These are phyloP conservation scores for Leucoma salicis DNA, from an alignment of 2,888 invertebrate genomes.

Conservation along the genomic window DNA sequence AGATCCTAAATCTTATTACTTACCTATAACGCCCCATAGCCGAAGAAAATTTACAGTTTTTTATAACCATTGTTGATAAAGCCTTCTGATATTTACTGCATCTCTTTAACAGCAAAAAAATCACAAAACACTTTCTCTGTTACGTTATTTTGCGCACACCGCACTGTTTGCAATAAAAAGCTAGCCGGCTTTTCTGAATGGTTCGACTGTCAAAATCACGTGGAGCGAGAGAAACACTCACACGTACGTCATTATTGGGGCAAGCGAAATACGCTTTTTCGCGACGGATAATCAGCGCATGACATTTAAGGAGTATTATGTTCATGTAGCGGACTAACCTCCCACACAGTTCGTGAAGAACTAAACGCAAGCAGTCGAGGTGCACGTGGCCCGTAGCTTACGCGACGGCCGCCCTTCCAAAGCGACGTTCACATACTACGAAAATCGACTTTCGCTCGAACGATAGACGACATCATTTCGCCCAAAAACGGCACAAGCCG, in stretches of 20 bases:
- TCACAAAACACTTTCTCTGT: conserved; percentile 59
- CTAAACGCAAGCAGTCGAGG: conserved; percentile 77
- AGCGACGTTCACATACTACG: conserved; percentile 59
- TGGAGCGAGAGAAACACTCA: conserved; percentile 55
- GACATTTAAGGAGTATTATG: conserved; percentile 69
- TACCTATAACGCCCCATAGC: conserved; percentile 68
- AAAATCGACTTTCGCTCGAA: conserved; percentile 71
- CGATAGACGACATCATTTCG: conserved; percentile 63
- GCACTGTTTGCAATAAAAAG: conserved; percentile 46
- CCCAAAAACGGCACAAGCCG: conserved; percentile 49
- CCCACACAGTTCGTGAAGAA: conserved; percentile 81
- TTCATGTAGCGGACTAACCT: conserved; percentile 79
- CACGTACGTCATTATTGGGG: conserved; percentile 54
- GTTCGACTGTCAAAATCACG: conserved; percentile 75
- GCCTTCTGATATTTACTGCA: conserved; percentile 51
- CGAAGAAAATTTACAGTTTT: conserved; percentile 44
- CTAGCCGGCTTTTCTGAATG: conserved; percentile 53
- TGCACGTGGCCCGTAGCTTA: conserved; percentile 79
- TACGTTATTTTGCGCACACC: conserved; percentile 43
- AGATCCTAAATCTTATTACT: no score
- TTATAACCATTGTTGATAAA: conserved; percentile 46
- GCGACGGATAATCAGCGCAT: conserved; percentile 65
- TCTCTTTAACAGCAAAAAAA: conserved; percentile 41
- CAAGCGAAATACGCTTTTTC: conserved; percentile 63
- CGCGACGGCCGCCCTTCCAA: conserved; percentile 78